A percentile compares a stretch with the other conserved stretches of the same genome.
phyloP scores from a whole-genome alignment of 2,113 vertebrate species.

The Myodes glareolus region DNA sequence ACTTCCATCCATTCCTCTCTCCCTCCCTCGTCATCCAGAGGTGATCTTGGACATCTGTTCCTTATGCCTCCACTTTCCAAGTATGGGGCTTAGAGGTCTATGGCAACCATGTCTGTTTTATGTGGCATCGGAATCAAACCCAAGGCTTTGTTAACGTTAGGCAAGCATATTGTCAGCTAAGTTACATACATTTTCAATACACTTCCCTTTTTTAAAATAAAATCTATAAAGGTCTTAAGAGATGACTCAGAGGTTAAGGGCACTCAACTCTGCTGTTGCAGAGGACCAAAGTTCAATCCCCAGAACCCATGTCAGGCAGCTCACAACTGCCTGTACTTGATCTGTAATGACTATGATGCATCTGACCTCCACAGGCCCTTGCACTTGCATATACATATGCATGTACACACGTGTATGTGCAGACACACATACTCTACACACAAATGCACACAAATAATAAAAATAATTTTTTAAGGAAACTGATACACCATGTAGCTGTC shows the following conservation, averaged over 20 bases:
- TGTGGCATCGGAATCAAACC: not conserved
- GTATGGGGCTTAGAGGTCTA: not conserved
- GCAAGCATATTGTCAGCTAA: not conserved
- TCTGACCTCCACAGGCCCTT: not conserved
- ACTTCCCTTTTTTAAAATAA: not conserved
- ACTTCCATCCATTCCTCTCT: not conserved
- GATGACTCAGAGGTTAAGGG: not conserved
- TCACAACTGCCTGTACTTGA: not conserved
- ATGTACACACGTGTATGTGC: fast-evolving
- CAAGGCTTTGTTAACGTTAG: not conserved
- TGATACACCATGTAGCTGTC: not conserved
- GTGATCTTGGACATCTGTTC: not conserved
- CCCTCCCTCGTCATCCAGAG: not conserved
- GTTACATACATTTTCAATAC: not conserved
- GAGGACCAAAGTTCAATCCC: not conserved
- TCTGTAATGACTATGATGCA: not conserved
- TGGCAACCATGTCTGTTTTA: not conserved
- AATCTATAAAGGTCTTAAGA: not conserved
- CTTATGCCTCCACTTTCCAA: not conserved
- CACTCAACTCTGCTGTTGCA: not conserved
- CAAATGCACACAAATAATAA: not conserved
- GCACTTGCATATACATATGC: too few species aligned
- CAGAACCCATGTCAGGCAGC: too few species aligned
- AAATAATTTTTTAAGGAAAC: not conserved
- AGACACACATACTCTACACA: not conserved